These are phyloP conservation scores for Ecliptopera silaceata DNA, from an alignment of 2,888 invertebrate genomes.

Conservation along the genomic window DNA sequence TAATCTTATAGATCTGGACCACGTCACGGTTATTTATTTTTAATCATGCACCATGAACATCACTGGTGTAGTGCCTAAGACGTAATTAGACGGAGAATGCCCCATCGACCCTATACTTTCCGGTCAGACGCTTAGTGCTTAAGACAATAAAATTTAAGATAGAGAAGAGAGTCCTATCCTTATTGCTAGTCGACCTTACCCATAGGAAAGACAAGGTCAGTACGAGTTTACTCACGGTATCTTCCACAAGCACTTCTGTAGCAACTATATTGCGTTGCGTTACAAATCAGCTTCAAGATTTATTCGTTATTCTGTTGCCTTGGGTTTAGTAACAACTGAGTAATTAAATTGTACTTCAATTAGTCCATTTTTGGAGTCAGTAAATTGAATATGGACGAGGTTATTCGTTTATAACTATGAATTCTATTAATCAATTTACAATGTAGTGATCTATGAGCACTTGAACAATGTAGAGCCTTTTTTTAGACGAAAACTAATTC, in stretches of 20 bases:
- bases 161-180: too few relatives aligned
- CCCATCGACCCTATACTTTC: too few relatives aligned
- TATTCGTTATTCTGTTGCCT: background rate
- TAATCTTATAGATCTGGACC: too few relatives aligned
- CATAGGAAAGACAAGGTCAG: background rate
- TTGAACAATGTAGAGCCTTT: too few relatives aligned
- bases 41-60: too few relatives aligned
- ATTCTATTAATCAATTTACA: background rate
- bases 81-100: too few relatives aligned
- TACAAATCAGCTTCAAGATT: background rate
- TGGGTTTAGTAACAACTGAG: constrained; percentile 6
- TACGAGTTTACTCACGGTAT: background rate
- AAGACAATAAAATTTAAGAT: too few relatives aligned
- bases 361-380: background rate
- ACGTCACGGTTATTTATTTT: too few relatives aligned
- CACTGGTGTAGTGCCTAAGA: too few relatives aligned
- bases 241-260: too few relatives aligned
- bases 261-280: background rate
- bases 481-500: too few relatives aligned
- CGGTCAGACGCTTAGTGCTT: too few relatives aligned
- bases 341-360: constrained; percentile 5
- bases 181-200: background rate
- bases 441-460: background rate
- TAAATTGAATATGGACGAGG: background rate
- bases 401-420: background rate